Evolutionary conservation across 2,888 invertebrate genomes (phyloP).

Genomic region (Mesorhabditis sp.): DNA sequence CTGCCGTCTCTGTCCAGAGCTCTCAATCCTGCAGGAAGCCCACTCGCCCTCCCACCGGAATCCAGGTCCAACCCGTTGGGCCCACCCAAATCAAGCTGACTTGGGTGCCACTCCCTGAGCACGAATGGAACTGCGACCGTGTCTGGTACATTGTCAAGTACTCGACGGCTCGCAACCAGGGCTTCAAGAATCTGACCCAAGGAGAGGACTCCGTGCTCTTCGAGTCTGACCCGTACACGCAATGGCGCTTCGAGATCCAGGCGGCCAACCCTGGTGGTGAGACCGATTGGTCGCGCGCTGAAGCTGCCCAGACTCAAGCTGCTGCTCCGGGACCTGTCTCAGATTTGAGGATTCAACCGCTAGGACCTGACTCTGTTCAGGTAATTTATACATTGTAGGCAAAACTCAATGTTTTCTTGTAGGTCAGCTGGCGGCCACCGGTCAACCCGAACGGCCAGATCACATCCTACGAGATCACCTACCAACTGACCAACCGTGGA

Average conservation of each 20-base stretch:
- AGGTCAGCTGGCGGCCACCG: conserved; percentile 51
- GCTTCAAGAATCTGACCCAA: conserved; percentile 48
- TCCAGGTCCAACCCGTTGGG: conserved; percentile 49
- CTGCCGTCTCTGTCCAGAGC: conserved; percentile 47
- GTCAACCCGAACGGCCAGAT: conserved; percentile 54
- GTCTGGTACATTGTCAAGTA: conserved; percentile 58
- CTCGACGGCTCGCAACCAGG: conserved; percentile 37
- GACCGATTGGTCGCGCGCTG: conserved; percentile 50
- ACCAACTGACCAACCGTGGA: conserved; percentile 54
- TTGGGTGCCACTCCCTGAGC: conserved; percentile 55
- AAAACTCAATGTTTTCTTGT: neutral
- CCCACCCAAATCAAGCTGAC: conserved; percentile 55
- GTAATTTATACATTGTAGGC: too few relatives aligned
- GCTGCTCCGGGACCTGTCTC: conserved; percentile 54
- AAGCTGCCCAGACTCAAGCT: conserved; percentile 46
- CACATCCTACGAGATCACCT: conserved; percentile 56
- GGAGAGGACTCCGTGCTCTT: conserved; percentile 50
- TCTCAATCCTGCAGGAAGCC: conserved; percentile 46
- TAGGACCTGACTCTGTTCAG: conserved; percentile 50
- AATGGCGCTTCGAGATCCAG: conserved; percentile 56
- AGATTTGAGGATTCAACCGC: conserved; percentile 46
- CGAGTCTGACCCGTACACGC: conserved; percentile 55
- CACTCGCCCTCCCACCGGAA: conserved; percentile 41
- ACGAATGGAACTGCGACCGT: conserved; percentile 57
- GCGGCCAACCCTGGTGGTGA: conserved; percentile 56